Evolutionary conservation across 2,888 invertebrate genomes (phyloP).

Genomic region (Caenorhabditis sp.): DNA sequence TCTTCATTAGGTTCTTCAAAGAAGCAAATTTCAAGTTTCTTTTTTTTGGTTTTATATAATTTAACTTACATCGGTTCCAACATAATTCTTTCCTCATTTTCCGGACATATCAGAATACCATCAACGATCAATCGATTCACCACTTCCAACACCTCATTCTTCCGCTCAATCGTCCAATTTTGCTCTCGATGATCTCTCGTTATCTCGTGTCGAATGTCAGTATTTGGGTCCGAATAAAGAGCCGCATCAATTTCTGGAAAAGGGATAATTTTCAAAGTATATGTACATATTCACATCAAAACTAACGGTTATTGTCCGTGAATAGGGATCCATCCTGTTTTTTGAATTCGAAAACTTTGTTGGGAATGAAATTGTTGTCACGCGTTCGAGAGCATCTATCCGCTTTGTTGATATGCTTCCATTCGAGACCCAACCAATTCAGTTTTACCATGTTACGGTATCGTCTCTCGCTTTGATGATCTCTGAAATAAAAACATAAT

Average conservation of each 20-base stretch:
- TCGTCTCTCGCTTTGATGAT: slow-evolving; percentile 7
- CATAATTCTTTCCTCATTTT: not conserved
- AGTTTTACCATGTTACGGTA: slow-evolving; percentile 6
- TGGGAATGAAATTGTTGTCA: slow-evolving; percentile 4
- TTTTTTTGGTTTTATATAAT: too few relatives aligned
- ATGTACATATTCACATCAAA: too few relatives aligned
- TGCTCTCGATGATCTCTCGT: not conserved
- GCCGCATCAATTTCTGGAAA: not conserved
- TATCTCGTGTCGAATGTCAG: not conserved
- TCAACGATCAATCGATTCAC: slow-evolving; percentile 5
- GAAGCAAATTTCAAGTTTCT: too few relatives aligned
- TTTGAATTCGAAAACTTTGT: slow-evolving; percentile 11
- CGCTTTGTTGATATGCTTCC: not conserved
- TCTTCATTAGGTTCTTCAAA: too few relatives aligned
- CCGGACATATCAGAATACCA: not conserved
- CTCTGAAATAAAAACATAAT: slow-evolving; percentile 10
- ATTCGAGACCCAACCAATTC: slow-evolving; percentile 16
- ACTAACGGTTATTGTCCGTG: not conserved
- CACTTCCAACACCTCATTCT: not conserved
- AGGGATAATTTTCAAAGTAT: too few relatives aligned
- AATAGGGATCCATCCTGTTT: not conserved
- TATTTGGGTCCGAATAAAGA: not conserved
- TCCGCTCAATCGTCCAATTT: not conserved
- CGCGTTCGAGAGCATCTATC: not conserved
- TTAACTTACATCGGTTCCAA: not conserved